A percentile compares a stretch with the other conserved stretches of the same genome.
Conservation (phyloP, 2,113 vertebrate genomes). For the Cranoglanis bouderius region DNA sequence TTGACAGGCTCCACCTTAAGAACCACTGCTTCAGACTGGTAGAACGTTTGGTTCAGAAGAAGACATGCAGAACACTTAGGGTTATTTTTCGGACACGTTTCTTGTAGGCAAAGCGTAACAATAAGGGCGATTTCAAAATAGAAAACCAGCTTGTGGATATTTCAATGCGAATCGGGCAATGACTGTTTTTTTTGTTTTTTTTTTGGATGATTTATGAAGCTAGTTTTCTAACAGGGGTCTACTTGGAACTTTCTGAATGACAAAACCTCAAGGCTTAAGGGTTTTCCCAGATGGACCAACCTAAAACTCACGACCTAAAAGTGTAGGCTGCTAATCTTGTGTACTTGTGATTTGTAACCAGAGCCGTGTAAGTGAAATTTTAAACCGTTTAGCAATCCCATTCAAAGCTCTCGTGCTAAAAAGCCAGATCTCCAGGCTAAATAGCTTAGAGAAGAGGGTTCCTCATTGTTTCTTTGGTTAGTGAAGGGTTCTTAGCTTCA, state of each 20-base stretch:
- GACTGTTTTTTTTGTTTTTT: too few relatives aligned
- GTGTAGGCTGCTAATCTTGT: not conserved
- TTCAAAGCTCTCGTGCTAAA: not conserved
- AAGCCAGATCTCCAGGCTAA: too few relatives aligned
- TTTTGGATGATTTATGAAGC: not conserved
- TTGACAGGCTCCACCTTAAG: too few relatives aligned
- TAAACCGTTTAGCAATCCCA: not conserved
- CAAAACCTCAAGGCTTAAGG: not conserved
- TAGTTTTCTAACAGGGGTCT: not conserved
- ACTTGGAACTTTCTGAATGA: not conserved
- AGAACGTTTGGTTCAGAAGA: not conserved
- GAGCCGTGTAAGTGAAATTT: not conserved
- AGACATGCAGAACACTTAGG: not conserved
- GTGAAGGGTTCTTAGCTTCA: not conserved
- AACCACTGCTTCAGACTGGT: not conserved
- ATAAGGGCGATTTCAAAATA: not conserved
- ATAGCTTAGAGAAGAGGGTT: too few relatives aligned
- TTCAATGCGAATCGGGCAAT: too few relatives aligned
- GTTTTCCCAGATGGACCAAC: not conserved
- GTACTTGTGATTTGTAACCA: not conserved
- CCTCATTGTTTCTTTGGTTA: not conserved
- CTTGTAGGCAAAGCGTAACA: too few relatives aligned
- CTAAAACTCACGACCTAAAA: too few relatives aligned
- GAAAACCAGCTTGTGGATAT: too few relatives aligned
- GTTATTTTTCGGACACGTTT: too few relatives aligned